Percentiles rank a stretch among this genome's conserved stretches.
Conservation (phyloP, 2,888 invertebrate species). For the Helleia helle region DNA sequence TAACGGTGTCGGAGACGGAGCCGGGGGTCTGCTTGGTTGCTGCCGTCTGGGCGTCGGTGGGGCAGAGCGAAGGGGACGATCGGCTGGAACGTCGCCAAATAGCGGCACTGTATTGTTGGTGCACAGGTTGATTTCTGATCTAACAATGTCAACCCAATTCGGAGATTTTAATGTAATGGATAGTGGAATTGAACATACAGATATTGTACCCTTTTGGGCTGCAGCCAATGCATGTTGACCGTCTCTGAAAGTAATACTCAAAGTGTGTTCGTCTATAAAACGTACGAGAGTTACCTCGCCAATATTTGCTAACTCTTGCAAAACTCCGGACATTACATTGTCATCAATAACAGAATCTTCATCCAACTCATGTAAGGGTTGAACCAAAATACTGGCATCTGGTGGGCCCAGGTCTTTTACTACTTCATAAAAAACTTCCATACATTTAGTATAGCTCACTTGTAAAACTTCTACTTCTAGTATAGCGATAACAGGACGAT, state of each 20-base stretch:
- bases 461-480: constrained; percentile 90
- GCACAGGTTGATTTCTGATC: constrained; percentile 88
- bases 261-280: constrained; percentile 85
- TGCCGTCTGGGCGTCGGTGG: constrained; percentile 67
- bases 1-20: constrained; percentile 69
- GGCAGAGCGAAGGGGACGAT: constrained; percentile 54
- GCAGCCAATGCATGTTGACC: constrained; percentile 91
- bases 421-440: constrained; percentile 87
- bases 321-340: constrained; percentile 82
- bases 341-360: constrained; percentile 84
- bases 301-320: constrained; percentile 87
- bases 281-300: constrained; percentile 94
- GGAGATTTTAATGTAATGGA: constrained; percentile 85
- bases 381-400: constrained; percentile 92
- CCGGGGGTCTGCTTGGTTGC: constrained; percentile 76
- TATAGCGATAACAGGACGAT: constrained; percentile 94
- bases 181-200: constrained; percentile 78
- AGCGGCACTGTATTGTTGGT: constrained; percentile 89
- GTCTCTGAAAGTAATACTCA: constrained; percentile 94
- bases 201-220: constrained; percentile 68
- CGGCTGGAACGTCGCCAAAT: constrained; percentile 58
- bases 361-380: constrained; percentile 46
- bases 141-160: constrained; percentile 87
- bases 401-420: constrained; percentile 93
- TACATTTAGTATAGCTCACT: constrained; percentile 84